phyloP scores from a whole-genome alignment of 2,113 vertebrate species.

The human (Homo sapiens) region DNA sequence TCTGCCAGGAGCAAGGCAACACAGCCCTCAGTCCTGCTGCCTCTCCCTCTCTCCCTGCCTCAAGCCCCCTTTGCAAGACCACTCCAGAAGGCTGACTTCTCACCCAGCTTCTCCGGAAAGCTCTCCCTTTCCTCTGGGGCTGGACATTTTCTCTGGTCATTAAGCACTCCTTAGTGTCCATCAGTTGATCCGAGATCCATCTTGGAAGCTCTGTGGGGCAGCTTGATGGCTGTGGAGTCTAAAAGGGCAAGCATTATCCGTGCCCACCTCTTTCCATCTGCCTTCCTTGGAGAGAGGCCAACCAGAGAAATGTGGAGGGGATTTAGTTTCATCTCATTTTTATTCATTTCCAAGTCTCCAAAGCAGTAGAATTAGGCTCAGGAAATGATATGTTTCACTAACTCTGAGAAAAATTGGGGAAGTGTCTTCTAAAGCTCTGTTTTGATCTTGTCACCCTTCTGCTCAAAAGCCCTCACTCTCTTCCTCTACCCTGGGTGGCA shows the following conservation, averaged over 20 bases:
- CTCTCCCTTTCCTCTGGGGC: neutral
- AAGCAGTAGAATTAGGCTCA: neutral
- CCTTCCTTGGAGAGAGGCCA: slow-evolving; percentile 32
- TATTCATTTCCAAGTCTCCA: neutral
- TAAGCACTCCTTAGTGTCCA: neutral
- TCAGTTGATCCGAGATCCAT: neutral
- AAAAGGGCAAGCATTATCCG: neutral
- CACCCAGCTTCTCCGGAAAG: neutral
- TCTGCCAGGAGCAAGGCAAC: neutral
- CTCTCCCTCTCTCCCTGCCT: neutral
- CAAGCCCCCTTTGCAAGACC: neutral
- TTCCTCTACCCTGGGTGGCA: too few species aligned
- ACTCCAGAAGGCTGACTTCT: neutral
- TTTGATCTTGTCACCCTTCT: neutral
- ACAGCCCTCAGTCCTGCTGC: neutral
- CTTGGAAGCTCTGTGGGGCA: neutral
- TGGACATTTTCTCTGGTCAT: neutral
- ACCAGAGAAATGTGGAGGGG: neutral
- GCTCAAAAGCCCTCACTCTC: neutral
- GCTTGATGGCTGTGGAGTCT: rapidly evolving
- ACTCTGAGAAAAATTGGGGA: neutral
- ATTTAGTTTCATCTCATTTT: neutral
- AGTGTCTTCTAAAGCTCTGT: neutral
- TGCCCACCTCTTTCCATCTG: slow-evolving; percentile 28
- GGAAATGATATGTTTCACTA: neutral